These are phyloP conservation scores for Aphodius sticticus DNA, from an alignment of 2,888 invertebrate genomes.

Conservation along the genomic window DNA sequence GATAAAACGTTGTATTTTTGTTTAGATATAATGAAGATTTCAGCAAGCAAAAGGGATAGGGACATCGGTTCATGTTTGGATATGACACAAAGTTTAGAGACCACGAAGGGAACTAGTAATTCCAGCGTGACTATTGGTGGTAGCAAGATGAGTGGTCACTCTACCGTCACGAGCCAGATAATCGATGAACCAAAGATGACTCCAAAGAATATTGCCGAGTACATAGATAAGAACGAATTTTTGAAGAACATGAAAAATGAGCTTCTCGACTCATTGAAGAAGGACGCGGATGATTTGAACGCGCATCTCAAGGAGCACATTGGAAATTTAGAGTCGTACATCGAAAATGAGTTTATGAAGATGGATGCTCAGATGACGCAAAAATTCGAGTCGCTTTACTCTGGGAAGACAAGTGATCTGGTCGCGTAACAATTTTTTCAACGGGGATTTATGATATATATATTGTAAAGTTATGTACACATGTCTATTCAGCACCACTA, in stretches of 20 bases:
- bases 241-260: slow-evolving; percentile 35
- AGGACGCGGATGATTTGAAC: slow-evolving; percentile 48
- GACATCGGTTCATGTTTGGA: neutral
- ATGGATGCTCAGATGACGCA: slow-evolving; percentile 49
- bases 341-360: slow-evolving; percentile 52
- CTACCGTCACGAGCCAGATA: neutral
- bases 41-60: slow-evolving; percentile 5
- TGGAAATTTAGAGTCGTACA: slow-evolving; percentile 49
- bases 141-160: neutral
- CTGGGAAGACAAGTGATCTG: neutral
- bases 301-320: slow-evolving; percentile 50
- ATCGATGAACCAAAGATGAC: slow-evolving; percentile 5
- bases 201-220: slow-evolving; percentile 5
- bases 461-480: neutral
- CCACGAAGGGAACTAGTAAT: neutral
- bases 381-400: slow-evolving; percentile 37
- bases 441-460: neutral
- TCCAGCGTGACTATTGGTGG: neutral
- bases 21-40: neutral
- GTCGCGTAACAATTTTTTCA: neutral
- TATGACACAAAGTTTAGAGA: neutral
- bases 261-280: slow-evolving; percentile 33
- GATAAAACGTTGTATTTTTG: slow-evolving; percentile 1
- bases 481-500: neutral
- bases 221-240: slow-evolving; percentile 33